Evolutionary conservation across 2,797 vertebrate species (phyloP), one percentile per base, ranked within the genome.

Genomic region (Gobionotothen gibberifrons): DNA sequence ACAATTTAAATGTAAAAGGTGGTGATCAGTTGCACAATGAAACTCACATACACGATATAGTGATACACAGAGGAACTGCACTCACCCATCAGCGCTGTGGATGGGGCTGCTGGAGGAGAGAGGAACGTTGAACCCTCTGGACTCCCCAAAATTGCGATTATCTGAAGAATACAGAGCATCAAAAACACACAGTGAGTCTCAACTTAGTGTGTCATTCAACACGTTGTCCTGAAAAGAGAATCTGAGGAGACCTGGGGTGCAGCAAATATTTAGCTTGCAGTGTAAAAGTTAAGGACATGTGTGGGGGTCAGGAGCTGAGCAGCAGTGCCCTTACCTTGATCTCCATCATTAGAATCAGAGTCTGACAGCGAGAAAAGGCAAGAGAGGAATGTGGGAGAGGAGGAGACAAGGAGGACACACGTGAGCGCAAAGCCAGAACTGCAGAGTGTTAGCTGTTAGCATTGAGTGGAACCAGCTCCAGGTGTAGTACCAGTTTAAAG

Each of bases 51-150:
- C 8, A 40, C 9, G 12, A 36, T 7, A 17, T 44, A 43, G 1
- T 4, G 21, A 26, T 26, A 46, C 26, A 36, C 6, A 48, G 17
- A 19, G 32, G 6, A 9, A 36, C 32, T 36, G 8, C 13, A 67
- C 64, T 95, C 90, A 99, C 98, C 96, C 94, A 3, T 98, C 97
- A 19, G 90, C 70, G 0, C 91, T 92, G 85, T 96, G 94, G 85
- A 96, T 85, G 9, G 97, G 96, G 71, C 96, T 97, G 90, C 95
- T 95, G 79, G 94, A 96, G 60, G 95, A 94, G 5, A 96, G 63
- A 0, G 95, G 95, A 14, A 63, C 29, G 26, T 55, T 85, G 61
- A 89, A 84, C 0, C 65, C 78, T 77, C 84, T 91, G 2, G 65
- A 74, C 32, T 91, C 91, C 3, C 61, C 84, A 14, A 87, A 88